phyloP scores from a whole-genome alignment of 2,113 vertebrate species.

The Pelmatolapia mariae region DNA sequence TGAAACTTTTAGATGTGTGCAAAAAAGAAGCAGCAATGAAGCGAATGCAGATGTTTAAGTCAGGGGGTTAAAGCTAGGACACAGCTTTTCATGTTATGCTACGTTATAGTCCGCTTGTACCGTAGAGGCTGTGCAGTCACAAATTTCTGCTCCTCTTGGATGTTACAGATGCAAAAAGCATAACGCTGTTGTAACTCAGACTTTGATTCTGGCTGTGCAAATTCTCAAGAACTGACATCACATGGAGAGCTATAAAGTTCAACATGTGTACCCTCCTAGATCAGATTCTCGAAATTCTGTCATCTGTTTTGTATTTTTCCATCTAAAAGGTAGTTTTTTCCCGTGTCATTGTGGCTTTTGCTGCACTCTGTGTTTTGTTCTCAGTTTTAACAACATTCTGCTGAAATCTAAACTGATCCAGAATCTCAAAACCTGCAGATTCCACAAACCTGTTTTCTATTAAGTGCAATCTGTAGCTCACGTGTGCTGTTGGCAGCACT shows the following conservation, averaged over 20 bases:
- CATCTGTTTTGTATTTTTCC: background rate
- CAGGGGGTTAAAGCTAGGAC: background rate
- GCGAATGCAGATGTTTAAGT: background rate
- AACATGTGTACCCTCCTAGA: background rate
- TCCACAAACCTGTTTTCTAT: background rate
- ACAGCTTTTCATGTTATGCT: fast-evolving
- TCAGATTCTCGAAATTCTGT: background rate
- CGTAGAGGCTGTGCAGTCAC: background rate
- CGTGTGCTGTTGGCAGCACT: background rate
- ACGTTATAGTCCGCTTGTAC: background rate
- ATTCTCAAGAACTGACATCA: background rate
- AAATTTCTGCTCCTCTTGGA: background rate
- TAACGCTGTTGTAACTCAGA: background rate
- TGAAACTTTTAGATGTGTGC: background rate
- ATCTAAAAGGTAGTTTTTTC: background rate
- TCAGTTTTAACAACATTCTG: background rate
- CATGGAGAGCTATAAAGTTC: fast-evolving
- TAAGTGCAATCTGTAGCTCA: background rate
- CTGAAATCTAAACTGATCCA: background rate
- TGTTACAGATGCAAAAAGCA: background rate
- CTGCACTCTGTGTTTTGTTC: background rate
- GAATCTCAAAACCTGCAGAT: background rate
- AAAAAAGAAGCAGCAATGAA: background rate
- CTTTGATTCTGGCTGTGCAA: background rate
- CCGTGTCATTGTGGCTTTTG: background rate